These are phyloP conservation scores for Belgica antarctica DNA, from an alignment of 2,888 invertebrate genomes.

Conservation along the genomic window DNA sequence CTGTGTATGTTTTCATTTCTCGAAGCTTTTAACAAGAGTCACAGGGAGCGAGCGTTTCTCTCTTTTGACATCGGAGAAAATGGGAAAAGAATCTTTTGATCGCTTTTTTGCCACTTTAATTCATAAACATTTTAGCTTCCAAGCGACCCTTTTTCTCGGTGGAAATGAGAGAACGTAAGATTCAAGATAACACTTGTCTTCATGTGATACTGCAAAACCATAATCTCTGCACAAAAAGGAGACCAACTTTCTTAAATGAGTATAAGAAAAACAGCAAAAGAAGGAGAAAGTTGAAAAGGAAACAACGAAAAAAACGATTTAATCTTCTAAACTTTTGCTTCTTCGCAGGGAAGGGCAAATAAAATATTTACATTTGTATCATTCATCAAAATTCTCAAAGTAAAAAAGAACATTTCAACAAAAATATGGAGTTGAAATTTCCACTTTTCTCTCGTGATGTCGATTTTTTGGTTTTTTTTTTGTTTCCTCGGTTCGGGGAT, in stretches of 20 bases:
- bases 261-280: neutral
- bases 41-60: neutral
- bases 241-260: neutral
- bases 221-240: neutral
- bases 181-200: neutral
- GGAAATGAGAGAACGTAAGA: neutral
- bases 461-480: neutral
- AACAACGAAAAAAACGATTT: constrained; percentile 23
- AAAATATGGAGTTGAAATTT: neutral
- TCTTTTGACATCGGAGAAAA: neutral
- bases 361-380: constrained; percentile 39
- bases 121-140: neutral
- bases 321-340: constrained; percentile 21
- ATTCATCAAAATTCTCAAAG: constrained; percentile 31
- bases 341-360: neutral
- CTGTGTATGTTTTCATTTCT: no score
- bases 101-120: constrained; percentile 10
- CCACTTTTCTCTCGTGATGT: constrained; percentile 9
- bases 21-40: no score
- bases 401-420: neutral
- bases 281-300: neutral
- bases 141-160: neutral
- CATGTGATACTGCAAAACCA: constrained; percentile 14
- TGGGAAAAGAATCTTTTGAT: constrained; percentile 15
- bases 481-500: neutral